These are phyloP conservation scores for Guaruba guarouba DNA, from an alignment of 2,113 vertebrate species.

Conservation along the genomic window DNA sequence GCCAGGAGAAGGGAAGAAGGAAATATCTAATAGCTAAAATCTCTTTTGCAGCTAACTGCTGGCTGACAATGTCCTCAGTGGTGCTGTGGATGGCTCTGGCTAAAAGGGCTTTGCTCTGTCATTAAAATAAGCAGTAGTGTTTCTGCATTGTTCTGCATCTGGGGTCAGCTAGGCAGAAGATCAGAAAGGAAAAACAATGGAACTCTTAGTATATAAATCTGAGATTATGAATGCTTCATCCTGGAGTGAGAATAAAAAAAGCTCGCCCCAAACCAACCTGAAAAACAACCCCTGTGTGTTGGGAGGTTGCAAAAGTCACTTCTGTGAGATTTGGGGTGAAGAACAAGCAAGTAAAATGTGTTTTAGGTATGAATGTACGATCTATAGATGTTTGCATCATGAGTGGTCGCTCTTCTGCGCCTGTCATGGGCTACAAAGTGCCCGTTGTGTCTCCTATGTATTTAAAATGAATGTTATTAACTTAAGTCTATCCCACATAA, in stretches of 20 bases:
- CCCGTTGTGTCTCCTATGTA: not conserved
- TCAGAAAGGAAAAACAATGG: not conserved
- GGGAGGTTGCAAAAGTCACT: not conserved
- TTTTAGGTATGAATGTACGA: not conserved
- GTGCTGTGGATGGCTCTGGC: not conserved
- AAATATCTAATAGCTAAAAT: not conserved
- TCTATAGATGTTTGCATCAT: not conserved
- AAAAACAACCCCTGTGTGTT: not conserved
- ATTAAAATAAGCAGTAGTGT: not conserved
- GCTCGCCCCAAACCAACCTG: rapidly evolving
- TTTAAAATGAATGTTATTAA: not conserved
- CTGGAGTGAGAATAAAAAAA: not conserved
- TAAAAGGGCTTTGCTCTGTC: not conserved
- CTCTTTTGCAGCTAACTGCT: not conserved
- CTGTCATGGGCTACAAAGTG: not conserved
- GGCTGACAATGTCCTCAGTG: not conserved
- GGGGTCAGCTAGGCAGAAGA: not conserved
- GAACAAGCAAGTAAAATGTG: not conserved
- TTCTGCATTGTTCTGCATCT: not conserved
- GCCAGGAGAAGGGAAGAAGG: not conserved
- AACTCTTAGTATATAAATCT: not conserved
- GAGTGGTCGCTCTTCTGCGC: not conserved
- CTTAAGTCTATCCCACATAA: not conserved
- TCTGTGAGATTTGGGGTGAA: not conserved
- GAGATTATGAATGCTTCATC: not conserved